Conservation (phyloP, 2,797 vertebrate species). For the Rhinichthys osculus region DNA sequence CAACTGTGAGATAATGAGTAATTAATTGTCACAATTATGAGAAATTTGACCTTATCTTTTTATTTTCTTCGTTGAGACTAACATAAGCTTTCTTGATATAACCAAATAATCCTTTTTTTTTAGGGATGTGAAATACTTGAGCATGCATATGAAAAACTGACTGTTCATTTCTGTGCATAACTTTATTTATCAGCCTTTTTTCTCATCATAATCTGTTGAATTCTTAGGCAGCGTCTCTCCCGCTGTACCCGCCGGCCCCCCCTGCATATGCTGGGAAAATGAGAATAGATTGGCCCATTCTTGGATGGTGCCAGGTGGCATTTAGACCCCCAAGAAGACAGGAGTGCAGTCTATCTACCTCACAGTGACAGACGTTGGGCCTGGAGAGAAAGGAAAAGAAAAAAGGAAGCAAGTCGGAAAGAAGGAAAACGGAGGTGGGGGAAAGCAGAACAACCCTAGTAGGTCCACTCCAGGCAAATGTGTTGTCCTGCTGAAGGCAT, state of each 20-base stretch:
- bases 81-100: not conserved
- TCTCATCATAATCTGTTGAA: conserved; percentile 46
- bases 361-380: conserved; percentile 47
- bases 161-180: conserved; percentile 14
- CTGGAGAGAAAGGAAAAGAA: conserved; percentile 64
- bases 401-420: conserved; percentile 55
- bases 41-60: not conserved
- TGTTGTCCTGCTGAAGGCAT: conserved; percentile 55
- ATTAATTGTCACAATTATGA: not conserved
- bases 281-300: conserved; percentile 56
- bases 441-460: conserved; percentile 38
- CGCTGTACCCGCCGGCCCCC: conserved; percentile 26
- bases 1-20: conserved; percentile 5
- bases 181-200: conserved; percentile 53
- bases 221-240: conserved; percentile 37
- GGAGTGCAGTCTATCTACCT: conserved; percentile 51
- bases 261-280: conserved; percentile 43
- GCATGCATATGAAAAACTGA: not conserved
- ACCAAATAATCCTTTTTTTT: not conserved
- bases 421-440: conserved; percentile 11
- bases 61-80: not conserved
- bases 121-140: not conserved
- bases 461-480: conserved; percentile 42
- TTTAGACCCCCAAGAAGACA: conserved; percentile 57
- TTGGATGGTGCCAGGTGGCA: conserved; percentile 60